Evolutionary conservation across 2,113 vertebrate species (phyloP).

Genomic region (Marmota monax): DNA sequence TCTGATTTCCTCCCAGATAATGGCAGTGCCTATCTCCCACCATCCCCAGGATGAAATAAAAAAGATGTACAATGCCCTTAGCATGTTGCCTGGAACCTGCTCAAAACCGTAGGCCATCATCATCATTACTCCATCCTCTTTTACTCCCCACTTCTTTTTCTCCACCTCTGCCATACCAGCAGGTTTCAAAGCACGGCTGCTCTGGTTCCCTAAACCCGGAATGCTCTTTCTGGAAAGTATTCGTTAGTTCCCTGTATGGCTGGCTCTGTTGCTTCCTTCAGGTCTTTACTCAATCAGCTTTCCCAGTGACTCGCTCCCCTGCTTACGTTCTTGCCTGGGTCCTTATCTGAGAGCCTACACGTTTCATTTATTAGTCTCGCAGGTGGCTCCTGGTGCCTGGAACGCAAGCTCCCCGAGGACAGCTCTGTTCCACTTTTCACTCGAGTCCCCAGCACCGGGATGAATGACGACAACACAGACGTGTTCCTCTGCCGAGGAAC

Average conservation of each 20-base stretch:
- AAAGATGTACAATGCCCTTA: background rate
- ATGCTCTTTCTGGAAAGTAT: background rate
- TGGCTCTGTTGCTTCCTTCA: background rate
- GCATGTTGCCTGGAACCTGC: background rate
- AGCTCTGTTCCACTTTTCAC: too few species aligned
- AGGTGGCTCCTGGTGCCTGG: background rate
- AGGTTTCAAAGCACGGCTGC: background rate
- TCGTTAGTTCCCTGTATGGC: background rate
- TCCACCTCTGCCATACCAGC: background rate
- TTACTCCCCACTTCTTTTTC: background rate
- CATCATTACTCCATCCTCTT: background rate
- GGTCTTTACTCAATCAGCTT: background rate
- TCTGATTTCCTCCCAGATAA: conserved; percentile 38
- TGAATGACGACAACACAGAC: background rate
- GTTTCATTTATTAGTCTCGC: background rate
- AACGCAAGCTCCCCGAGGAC: background rate
- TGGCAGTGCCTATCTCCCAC: background rate
- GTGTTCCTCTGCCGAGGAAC: too few species aligned
- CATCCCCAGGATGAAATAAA: background rate
- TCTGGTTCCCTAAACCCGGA: background rate
- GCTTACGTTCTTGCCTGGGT: background rate
- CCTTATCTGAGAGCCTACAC: background rate
- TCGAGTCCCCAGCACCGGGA: background rate
- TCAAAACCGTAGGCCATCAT: background rate
- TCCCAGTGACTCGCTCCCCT: background rate